These are phyloP conservation scores for Lacerta bilineata DNA, from an alignment of 2,797 vertebrate species.

Conservation along the genomic window DNA sequence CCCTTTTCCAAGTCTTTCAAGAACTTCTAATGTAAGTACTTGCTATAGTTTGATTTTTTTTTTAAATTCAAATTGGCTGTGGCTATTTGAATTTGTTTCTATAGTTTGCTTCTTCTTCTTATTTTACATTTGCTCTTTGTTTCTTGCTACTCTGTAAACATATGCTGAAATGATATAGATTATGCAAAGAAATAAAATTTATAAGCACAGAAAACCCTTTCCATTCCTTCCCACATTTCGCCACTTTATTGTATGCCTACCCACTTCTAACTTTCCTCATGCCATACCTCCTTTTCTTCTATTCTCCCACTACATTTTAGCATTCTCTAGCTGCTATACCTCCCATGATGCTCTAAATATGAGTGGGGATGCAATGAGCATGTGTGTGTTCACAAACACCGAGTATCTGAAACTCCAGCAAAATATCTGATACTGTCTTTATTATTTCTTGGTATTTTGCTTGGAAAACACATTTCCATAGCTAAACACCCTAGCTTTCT, in stretches of 20 bases:
- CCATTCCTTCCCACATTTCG: neutral
- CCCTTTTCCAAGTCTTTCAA: neutral
- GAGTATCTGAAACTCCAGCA: neutral
- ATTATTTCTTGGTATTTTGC: neutral
- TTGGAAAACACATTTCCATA: neutral
- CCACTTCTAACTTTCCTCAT: neutral
- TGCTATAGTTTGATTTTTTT: too few relatives aligned
- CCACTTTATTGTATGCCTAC: neutral
- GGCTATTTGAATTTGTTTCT: too few relatives aligned
- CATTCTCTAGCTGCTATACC: neutral
- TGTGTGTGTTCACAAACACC: neutral
- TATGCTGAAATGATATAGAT: too few relatives aligned
- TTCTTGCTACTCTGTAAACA: too few relatives aligned
- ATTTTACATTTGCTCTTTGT: too few relatives aligned
- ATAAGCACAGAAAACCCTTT: neutral
- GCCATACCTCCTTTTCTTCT: neutral
- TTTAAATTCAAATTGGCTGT: too few relatives aligned
- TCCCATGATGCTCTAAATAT: neutral
- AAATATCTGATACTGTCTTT: neutral
- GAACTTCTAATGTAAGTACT: neutral
- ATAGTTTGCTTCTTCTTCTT: too few relatives aligned
- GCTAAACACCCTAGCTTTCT: neutral
- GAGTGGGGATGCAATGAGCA: neutral
- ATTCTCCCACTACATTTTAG: neutral
- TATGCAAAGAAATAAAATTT: neutral